Base-by-base conservation (phyloP, 2,888 invertebrate genomes). In the Aradus depressus region DNA sequence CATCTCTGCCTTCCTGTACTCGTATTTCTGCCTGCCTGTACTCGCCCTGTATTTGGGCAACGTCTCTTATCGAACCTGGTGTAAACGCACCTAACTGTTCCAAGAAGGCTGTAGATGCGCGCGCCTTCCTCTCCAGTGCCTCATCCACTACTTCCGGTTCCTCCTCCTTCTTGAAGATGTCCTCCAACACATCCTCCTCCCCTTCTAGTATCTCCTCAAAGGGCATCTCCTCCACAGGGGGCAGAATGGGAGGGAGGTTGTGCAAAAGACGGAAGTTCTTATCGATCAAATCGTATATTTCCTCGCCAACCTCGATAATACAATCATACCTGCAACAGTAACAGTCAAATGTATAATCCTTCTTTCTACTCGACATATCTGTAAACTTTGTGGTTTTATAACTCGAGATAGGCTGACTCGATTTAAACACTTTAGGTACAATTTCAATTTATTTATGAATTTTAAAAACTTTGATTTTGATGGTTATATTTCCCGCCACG, bases 211-310 rank as follows among this genome's bases (percentile, higher is more conserved):
- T 51, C 25, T 55, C 54, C 8, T 53, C 56, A 12, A 50, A 44
- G 14, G 18, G 49, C 28, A 50, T 44, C 25, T 44, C 54, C 10
- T 48, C 53, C 26, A 38, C 42, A 34, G 18, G 39, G 42, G 31
- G 14, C 38, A n/a, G 4, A 23, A 34, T 25, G 18, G 64, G 56
- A 3, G 72, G 64, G 35, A 81, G 71, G 61, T 84, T 79, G 60
- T 82, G 80, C 61, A 81, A 82, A 3, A 86, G 63, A 50, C 75
- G 75, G 59, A 79, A 80, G 66, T 87, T 86, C 3, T 76, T 71
- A 23, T 70, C 69, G 55, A 86, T 68, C 14, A 81, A 68, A 4
- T 70, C 64, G 54, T 72, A 64, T 32, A 85, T 74, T 51, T 80
- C 74, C 4, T 66, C 65, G 23, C 76, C 75, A 18, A 80, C 76